Conservation (phyloP, 2,888 invertebrate genomes). For the Stratiomys singularior region DNA sequence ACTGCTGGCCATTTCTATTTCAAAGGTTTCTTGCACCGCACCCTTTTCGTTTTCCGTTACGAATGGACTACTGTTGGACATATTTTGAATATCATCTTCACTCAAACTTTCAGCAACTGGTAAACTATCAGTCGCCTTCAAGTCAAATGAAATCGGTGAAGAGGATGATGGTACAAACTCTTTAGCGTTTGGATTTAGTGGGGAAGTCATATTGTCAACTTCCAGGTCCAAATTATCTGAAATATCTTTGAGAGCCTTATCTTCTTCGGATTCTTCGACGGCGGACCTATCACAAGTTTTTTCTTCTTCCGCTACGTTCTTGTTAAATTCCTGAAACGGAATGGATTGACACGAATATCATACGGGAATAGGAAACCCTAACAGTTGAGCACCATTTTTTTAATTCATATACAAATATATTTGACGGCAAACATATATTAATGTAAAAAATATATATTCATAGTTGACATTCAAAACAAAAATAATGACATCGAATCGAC, state of each 20-base stretch:
- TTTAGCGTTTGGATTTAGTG: slow-evolving; percentile 86
- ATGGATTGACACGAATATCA: neutral
- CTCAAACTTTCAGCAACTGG: neutral
- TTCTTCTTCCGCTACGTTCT: slow-evolving; percentile 24
- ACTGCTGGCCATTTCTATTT: slow-evolving; percentile 61
- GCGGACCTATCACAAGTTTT: slow-evolving; percentile 16
- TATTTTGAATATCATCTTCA: slow-evolving; percentile 71
- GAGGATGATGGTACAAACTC: slow-evolving; percentile 82
- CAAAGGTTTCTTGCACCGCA: slow-evolving; percentile 62
- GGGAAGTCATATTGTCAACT: slow-evolving; percentile 72
- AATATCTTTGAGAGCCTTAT: slow-evolving; percentile 14
- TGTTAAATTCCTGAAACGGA: slow-evolving; percentile 25
- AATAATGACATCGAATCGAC: slow-evolving; percentile 16
- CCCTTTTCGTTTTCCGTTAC: slow-evolving; percentile 62
- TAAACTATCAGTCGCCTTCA: slow-evolving; percentile 57
- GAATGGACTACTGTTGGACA: slow-evolving; percentile 70
- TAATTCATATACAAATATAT: slow-evolving; percentile 42
- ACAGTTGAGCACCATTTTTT: slow-evolving; percentile 11
- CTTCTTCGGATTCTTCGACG: slow-evolving; percentile 11
- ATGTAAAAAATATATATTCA: slow-evolving; percentile 39
- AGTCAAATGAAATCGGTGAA: slow-evolving; percentile 64
- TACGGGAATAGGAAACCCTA: neutral
- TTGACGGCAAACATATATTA: slow-evolving; percentile 37
- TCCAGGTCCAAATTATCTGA: slow-evolving; percentile 45
- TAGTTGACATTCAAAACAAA: slow-evolving; percentile 41